Evolutionary conservation across 2,888 invertebrate genomes (phyloP), one percentile per base, ranked within the genome.

Genomic region (Ditula angustiorana): DNA sequence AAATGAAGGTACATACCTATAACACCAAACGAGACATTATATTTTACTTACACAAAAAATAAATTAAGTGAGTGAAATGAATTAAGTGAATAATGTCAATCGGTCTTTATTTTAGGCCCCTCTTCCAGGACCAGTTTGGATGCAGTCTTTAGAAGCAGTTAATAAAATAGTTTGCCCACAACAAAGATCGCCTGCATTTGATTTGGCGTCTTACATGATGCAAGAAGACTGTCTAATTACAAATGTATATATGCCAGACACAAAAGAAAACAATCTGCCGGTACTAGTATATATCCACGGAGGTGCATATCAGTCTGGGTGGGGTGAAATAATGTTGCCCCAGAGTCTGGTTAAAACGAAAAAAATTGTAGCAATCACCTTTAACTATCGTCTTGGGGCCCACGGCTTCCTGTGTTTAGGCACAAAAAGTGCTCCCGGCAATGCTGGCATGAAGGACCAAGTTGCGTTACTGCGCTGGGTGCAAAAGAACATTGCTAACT

Each of bases 371-470:
- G 65, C 57, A 0, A 71, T 76, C 0, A 70, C 65, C 13, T 74
- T 77, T 21, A 77, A 76, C 44, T 74, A 78, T 44, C 72, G 78
- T 5, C 53, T n/a, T n/a, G n/a, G 74, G 2, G 46, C 73, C 1
- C 76, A 76, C 77, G 82, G 82, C 0, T 82, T 80, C 44, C 68
- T 82, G 3, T 82, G 82, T 62, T 59, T 81, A 2, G 82, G 82
- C 1, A 81, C 82, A 0, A 68, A 80, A 46, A 68, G 68, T 21
- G 71, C 56, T 37, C 82, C 82, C 4, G 82, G 82, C 2, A 82
- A 82, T 37, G 88, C 87, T 23, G 88, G 85, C 3, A 75, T 87
- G 77, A 88, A 88, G 68, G 88, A 89, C 59, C 86, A 86, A 70
- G 77, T 88, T 0, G 81, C 84, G 0, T 68, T 83, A 23, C 71